Evolutionary conservation across 2,113 vertebrate genomes (phyloP), one percentile per base, ranked within the genome.

Genomic region (Odobenus rosmarus): DNA sequence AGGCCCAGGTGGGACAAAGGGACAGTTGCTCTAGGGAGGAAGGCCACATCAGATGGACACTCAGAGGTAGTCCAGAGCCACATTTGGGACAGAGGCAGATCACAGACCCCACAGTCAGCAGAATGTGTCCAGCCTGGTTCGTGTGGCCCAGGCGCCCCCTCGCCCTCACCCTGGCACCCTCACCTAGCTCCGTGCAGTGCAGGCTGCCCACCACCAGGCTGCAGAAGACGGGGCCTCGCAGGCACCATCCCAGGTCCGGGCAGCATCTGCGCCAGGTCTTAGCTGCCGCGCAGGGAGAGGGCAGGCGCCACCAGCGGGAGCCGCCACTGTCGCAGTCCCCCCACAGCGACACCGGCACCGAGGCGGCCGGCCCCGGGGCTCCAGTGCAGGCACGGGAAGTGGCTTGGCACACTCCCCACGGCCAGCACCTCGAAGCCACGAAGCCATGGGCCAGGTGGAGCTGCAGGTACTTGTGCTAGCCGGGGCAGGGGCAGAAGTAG

Each of bases 181-280:
- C 55, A 99, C 99, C 99, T 88, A 59, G 59, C 0, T 98, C 98
- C 98, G 98, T 98, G 5, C 11, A 62, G 9, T 98, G 99, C 96
- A 99, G 19, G 21, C 98, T 98, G 6, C 99, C 99, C 0, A 97
- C 79, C 62, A 99, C 99, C 93, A 99, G 86, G 94, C 99, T 99
- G 55, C 99, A 98, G 2, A 98, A 99, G 76, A 99, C 97, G 90
- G 99, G 98, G 83, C 88, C 59, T 15, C 2, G 5, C 61, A 88
- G 64, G 69, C 1, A 11, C 42, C 90, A 98, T 49, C 95, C 71
- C 3, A 74, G 57, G 85, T 99, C 98, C 39, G 28, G 67, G 59
- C 76, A 99, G 96, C 86, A 99, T 93, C 92, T 99, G 99, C 24
- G 83, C 31, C n/a, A 98, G 99, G 1, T 98, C 99, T 96, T 98